A percentile compares a stretch with the other conserved stretches of the same genome.
Evolutionary conservation across 2,888 invertebrate genomes (phyloP).

Genomic region (Lasius fuliginosus): DNA sequence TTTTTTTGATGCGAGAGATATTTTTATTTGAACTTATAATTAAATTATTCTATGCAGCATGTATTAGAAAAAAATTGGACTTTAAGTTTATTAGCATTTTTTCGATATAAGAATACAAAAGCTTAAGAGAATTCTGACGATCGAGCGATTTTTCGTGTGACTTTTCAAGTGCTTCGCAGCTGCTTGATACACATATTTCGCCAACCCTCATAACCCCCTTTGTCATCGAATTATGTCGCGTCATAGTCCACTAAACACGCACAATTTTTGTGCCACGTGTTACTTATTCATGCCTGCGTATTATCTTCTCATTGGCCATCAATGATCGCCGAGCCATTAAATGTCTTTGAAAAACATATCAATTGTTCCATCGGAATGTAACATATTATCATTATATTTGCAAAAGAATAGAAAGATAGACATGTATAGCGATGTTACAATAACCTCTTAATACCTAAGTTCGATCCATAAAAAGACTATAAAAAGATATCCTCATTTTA

Average conservation of each 20-base stretch:
- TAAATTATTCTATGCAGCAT: not conserved
- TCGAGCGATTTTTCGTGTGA: constrained; percentile 80
- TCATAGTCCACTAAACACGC: constrained; percentile 85
- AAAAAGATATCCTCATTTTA: not conserved
- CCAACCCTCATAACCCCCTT: constrained; percentile 76
- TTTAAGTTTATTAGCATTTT: not conserved
- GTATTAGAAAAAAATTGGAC: not conserved
- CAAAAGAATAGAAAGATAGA: not conserved
- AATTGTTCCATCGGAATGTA: not conserved
- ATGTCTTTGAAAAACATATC: constrained; percentile 14
- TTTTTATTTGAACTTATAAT: not conserved
- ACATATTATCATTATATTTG: not conserved
- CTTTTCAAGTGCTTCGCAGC: constrained; percentile 75
- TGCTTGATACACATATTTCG: constrained; percentile 76
- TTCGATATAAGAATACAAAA: not conserved
- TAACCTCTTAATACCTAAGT: not conserved
- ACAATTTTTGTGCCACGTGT: constrained; percentile 82
- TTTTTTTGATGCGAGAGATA: not conserved
- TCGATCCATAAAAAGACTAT: not conserved
- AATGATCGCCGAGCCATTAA: constrained; percentile 37
- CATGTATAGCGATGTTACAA: not conserved
- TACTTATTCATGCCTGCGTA: constrained; percentile 79
- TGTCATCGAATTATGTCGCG: constrained; percentile 74
- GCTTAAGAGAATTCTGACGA: constrained; percentile 58
- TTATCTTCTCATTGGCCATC: constrained; percentile 61